These are phyloP conservation scores for Deroptyus accipitrinus DNA, from an alignment of 2,113 vertebrate species.

Conservation along the genomic window DNA sequence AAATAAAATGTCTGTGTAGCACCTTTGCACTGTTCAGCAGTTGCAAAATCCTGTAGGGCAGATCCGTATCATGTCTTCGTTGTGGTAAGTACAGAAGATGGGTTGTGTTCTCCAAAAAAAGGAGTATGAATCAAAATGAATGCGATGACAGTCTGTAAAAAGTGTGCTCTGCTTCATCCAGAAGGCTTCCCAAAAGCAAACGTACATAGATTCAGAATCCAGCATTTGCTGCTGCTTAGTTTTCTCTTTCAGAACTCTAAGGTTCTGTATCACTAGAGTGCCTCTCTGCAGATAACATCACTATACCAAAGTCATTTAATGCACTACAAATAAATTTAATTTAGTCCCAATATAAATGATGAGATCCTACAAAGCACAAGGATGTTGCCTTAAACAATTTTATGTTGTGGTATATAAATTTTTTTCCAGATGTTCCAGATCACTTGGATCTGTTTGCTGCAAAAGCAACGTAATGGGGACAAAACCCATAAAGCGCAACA, in stretches of 20 bases:
- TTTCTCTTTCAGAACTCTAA: neutral
- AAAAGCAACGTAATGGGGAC: neutral
- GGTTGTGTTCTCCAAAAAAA: neutral
- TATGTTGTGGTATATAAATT: neutral
- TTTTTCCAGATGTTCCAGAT: neutral
- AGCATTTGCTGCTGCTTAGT: neutral
- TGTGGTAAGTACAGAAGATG: neutral
- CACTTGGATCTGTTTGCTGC: neutral
- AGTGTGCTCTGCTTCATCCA: neutral
- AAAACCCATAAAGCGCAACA: neutral
- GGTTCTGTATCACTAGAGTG: neutral
- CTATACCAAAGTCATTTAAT: neutral
- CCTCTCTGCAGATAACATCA: neutral
- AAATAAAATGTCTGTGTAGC: neutral
- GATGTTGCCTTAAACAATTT: neutral
- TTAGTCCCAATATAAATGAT: neutral
- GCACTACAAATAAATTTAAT: neutral
- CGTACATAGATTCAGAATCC: neutral
- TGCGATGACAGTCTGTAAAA: neutral
- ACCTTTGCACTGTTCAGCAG: neutral
- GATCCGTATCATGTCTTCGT: rapidly evolving
- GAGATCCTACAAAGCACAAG: neutral
- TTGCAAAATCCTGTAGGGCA: neutral
- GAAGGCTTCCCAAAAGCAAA: neutral
- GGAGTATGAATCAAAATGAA: neutral